Base-by-base conservation (phyloP, 23 tunicate species). In the Diplosoma virens region DNA sequence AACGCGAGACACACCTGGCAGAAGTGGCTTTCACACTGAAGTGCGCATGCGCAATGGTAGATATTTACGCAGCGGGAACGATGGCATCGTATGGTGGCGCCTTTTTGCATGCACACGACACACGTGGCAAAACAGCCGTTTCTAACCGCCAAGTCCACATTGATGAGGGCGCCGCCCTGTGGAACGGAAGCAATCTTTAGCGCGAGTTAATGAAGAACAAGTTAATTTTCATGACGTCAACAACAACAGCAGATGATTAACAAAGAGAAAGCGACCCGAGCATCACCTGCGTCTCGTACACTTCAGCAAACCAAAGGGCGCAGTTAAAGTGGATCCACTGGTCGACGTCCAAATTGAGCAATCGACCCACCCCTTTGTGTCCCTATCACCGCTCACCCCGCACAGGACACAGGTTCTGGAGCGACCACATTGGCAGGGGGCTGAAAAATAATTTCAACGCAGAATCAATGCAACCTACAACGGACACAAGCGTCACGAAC, bases 321-420 rank as follows among this genome's bases (percentile, higher is more conserved):
- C 99, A 94, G 75, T 94, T 94, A 67, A 94, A 83, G 84, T 94
- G 99, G 47, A 94, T 78, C 99, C 99, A 94, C 56, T 74, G 69
- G 33, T 87, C 99, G 59, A 87, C 94, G 55, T 87, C 95, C 22
- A 94, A 73, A 70, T 87, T 87, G 37, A 94, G 77, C n/a, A 94
- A 58, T 35, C 99, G 79, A 29, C 86, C 99, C 0, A 87, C 89
- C 1, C 89, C 82, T 26, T 79, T 16, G 95, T 88, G 37, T 79
- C 80, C 11, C 99, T 95, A 36, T 94, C 99, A 3, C 99, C 99
- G 1, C 67, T 37, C 53, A 56, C 48, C 7, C 72, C 76, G 60
- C 99, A 94, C 32, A 88, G 70, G 5, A 79, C 87, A 67, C 99
- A 94, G 25, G 21, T 32, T 9, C 99, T 95, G 4, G 67, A 76